These are phyloP conservation scores for Tetragonula carbonaria DNA, from an alignment of 2,888 invertebrate species.

Conservation along the genomic window DNA sequence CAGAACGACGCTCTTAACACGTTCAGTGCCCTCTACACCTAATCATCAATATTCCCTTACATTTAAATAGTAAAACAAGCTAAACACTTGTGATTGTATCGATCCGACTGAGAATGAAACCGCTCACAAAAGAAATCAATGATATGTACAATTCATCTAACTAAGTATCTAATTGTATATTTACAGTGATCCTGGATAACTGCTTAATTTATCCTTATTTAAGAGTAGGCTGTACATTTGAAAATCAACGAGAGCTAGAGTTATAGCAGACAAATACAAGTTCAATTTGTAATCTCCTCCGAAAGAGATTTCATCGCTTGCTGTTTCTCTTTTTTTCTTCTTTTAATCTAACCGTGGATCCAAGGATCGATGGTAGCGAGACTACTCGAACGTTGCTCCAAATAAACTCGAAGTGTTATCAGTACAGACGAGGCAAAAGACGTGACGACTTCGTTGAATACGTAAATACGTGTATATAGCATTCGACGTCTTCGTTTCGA, in stretches of 20 bases:
- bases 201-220: not conserved
- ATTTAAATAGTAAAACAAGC: not conserved
- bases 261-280: not conserved
- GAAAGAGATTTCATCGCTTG: not conserved
- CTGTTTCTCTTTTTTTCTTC: too few species aligned
- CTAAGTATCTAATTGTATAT: constrained; percentile 19
- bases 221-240: not conserved
- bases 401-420: not conserved
- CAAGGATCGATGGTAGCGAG: not conserved
- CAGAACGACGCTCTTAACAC: constrained; percentile 26
- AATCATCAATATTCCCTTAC: not conserved
- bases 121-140: constrained; percentile 10
- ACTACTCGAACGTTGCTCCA: not conserved
- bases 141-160: constrained; percentile 35
- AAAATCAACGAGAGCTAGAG: not conserved
- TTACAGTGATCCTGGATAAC: constrained; percentile 3
- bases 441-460: not conserved
- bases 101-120: not conserved
- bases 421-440: not conserved
- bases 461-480: not conserved
- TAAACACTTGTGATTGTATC: not conserved
- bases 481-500: not conserved
- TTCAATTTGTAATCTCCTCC: not conserved
- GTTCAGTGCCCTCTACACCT: constrained; percentile 9
- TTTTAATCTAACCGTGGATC: not conserved